Evolutionary conservation across 2,888 invertebrate genomes (phyloP), one percentile per base, ranked within the genome.

Genomic region (Tribolium freemani): DNA sequence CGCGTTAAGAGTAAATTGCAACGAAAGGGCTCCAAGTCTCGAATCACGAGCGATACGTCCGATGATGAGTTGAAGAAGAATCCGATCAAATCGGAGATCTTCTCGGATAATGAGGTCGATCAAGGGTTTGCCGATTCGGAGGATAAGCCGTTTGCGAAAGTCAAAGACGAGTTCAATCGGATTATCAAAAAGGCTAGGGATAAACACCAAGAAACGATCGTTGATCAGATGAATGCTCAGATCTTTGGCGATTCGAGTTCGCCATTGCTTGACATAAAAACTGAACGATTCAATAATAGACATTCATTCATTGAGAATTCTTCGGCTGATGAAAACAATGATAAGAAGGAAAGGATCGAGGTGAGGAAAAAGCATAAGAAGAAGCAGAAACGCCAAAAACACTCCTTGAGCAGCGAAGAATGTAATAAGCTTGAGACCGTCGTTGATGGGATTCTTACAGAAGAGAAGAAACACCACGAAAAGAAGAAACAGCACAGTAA

Each of bases 301-400:
- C 78, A 76, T 72, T 77, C 79, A n/a, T 80, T 81, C 50, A 68
- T 57, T 3, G 83, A 83, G n/a, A 82, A 83, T 71, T 85, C 85
- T 11, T 83, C 85, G 0, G 85, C 84, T 26, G 86, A 86, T 58
- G 86, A 86, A 72, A 79, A 77, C 69, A 74, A 73, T 51, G 76
- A 81, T 69, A 78, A 78, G 61, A 69, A 73, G 44, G 71, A 71
- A 58, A n/a, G 73, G 8, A 69, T 72, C 11, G 80, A 79, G 68
- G 64, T 75, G 3, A 54, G 93, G 6, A 94, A 92, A 83, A 95
- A 94, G 82, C 95, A 95, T 82, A 95, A 94, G 85, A 95, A 94
- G 88, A 95, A 94, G 82, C 94, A 94, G 83, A 94, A 93, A 85
- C 92, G 93, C 26, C 92, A 93, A 77, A 95, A 94, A 83, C 90